These are phyloP conservation scores for Paramisgurnus dabryanus DNA, from an alignment of 2,113 vertebrate genomes.

Conservation along the genomic window DNA sequence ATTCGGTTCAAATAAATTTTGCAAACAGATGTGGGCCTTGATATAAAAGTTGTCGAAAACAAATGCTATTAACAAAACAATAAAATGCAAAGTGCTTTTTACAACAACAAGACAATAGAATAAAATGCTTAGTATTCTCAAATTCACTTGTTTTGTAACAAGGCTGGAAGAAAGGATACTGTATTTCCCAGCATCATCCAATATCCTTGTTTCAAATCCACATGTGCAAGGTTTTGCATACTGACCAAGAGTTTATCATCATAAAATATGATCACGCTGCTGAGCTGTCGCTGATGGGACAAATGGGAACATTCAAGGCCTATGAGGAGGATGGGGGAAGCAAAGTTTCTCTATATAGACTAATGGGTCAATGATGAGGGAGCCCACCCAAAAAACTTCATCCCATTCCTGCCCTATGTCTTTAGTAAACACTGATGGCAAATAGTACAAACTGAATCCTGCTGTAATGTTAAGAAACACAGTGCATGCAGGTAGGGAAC, in stretches of 20 bases:
- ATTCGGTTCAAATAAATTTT: slow-evolving; percentile 10
- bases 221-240: neutral
- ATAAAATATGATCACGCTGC: neutral
- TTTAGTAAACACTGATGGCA: too few relatives aligned
- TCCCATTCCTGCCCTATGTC: too few relatives aligned
- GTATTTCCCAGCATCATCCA: neutral
- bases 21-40: slow-evolving; percentile 11
- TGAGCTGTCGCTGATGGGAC: too few relatives aligned
- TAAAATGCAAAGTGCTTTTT: neutral
- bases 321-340: too few relatives aligned
- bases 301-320: too few relatives aligned
- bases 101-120: neutral
- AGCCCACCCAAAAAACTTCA: too few relatives aligned
- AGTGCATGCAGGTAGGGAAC: neutral
- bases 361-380: too few relatives aligned
- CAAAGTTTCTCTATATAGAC: too few relatives aligned
- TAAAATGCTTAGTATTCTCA: too few relatives aligned
- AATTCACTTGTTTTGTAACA: too few relatives aligned
- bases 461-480: neutral
- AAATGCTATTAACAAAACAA: too few relatives aligned
- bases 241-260: neutral
- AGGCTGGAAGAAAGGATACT: too few relatives aligned
- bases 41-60: neutral
- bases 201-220: neutral
- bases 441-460: neutral